A percentile compares a stretch with the other conserved stretches of the same genome.
Evolutionary conservation across 1,140 invertebrate species (phyloP).

Genomic region (Magallana angulata): DNA sequence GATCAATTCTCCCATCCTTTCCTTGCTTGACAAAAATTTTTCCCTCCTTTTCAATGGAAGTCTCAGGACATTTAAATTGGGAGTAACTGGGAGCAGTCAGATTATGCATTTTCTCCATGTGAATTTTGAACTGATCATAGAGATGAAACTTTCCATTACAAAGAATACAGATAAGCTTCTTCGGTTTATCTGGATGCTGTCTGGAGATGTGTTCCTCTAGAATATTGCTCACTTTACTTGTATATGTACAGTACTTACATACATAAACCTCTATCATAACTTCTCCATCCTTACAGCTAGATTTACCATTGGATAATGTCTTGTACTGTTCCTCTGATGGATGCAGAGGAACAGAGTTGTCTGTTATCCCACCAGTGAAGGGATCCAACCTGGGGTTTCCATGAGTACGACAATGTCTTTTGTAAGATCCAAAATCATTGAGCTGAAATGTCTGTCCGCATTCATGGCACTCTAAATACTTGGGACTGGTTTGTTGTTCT

Average conservation of each 20-base stretch:
- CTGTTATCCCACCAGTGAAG: conserved; percentile 53
- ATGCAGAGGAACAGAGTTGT: conserved; percentile 58
- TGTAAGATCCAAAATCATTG: conserved; percentile 77
- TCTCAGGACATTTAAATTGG: conserved; percentile 19
- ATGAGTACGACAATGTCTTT: conserved; percentile 74
- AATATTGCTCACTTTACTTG: conserved; percentile 13
- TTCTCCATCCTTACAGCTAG: background rate
- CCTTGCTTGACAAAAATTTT: background rate
- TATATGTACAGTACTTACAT: conserved; percentile 56
- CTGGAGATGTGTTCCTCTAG: conserved; percentile 55
- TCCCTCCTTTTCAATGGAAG: background rate
- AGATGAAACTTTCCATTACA: conserved; percentile 34
- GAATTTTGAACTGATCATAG: conserved; percentile 13
- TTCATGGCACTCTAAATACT: conserved; percentile 72
- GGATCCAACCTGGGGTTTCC: conserved; percentile 61
- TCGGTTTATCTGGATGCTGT: conserved; percentile 39
- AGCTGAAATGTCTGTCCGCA: conserved; percentile 75
- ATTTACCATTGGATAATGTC: background rate
- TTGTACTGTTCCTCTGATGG: background rate
- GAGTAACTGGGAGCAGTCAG: conserved; percentile 8
- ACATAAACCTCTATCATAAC: background rate
- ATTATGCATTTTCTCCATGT: conserved; percentile 42
- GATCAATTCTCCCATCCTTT: background rate
- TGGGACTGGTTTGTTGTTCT: conserved; percentile 57
- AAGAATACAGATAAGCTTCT: conserved; percentile 12